These are phyloP conservation scores for Helicorthomorpha holstii DNA, from an alignment of 1,140 invertebrate genomes.

Conservation along the genomic window DNA sequence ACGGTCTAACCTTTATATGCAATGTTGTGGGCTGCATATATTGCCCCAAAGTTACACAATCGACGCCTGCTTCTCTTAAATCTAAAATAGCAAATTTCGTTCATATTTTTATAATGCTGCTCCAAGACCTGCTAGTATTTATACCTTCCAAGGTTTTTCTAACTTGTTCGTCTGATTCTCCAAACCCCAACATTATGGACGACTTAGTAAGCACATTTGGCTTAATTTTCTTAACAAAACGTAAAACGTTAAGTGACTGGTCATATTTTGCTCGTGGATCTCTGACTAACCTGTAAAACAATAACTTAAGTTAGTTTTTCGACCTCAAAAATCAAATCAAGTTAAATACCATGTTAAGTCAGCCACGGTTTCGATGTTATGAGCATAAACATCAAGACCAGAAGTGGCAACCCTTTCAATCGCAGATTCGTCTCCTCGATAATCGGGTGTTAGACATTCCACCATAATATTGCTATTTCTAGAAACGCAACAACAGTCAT, in stretches of 20 bases:
- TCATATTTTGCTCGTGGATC: conserved; percentile 65
- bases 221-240: conserved; percentile 60
- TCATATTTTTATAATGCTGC: not conserved
- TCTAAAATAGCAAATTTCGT: conserved; percentile 39
- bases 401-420: conserved; percentile 60
- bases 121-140: too few relatives aligned
- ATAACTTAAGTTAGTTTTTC: not conserved
- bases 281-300: conserved; percentile 52
- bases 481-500: not conserved
- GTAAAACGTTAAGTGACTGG: conserved; percentile 69
- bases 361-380: conserved; percentile 90
- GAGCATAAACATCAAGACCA: conserved; percentile 86
- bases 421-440: conserved; percentile 59
- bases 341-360: conserved; percentile 33
- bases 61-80: conserved; percentile 58
- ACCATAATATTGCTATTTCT: conserved; percentile 75
- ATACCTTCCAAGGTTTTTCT: conserved; percentile 61
- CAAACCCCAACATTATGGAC: conserved; percentile 95
- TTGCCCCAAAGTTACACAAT: conserved; percentile 92
- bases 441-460: conserved; percentile 95
- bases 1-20: conserved; percentile 57
- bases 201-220: conserved; percentile 84
- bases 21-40: conserved; percentile 99
- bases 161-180: conserved; percentile 83
- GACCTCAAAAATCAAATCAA: not conserved